These are phyloP conservation scores for Sorex maritimensis DNA, from an alignment of 2,797 vertebrate species.

Conservation along the genomic window DNA sequence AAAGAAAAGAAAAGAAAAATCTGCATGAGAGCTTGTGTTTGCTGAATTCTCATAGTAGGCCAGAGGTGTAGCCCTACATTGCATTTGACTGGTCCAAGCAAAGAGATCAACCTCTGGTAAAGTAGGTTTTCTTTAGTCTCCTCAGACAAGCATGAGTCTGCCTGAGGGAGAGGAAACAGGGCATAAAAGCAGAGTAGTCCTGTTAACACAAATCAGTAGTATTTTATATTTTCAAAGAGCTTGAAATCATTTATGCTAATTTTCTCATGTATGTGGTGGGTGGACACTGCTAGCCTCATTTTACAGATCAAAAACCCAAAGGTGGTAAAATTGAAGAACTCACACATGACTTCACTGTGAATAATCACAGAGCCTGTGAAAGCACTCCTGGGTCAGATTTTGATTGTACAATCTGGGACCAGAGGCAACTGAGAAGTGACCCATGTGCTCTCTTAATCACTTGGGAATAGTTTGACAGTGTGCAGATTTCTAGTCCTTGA, in stretches of 20 bases:
- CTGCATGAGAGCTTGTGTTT: background rate
- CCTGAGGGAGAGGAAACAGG: conserved; percentile 18
- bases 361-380: background rate
- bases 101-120: background rate
- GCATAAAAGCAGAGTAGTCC: conserved; percentile 39
- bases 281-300: conserved; percentile 16
- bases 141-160: conserved; percentile 4
- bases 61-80: background rate
- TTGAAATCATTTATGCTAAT: conserved; percentile 65
- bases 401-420: background rate
- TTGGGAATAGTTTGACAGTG: background rate
- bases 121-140: background rate
- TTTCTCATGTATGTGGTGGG: background rate
- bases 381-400: background rate
- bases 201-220: conserved; percentile 65
- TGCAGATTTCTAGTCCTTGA: background rate
- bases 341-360: conserved; percentile 29
- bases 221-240: conserved; percentile 66
- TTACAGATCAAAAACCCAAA: conserved; percentile 57
- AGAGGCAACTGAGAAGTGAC: background rate
- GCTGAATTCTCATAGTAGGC: background rate
- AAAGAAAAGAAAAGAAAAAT: background rate
- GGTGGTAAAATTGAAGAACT: conserved; percentile 12
- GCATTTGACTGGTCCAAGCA: background rate
- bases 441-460: background rate